A percentile compares a stretch with the other conserved stretches of the same genome.
phyloP scores from a whole-genome alignment of 2,797 vertebrate species.

The Scolopax bukidnonensis region DNA sequence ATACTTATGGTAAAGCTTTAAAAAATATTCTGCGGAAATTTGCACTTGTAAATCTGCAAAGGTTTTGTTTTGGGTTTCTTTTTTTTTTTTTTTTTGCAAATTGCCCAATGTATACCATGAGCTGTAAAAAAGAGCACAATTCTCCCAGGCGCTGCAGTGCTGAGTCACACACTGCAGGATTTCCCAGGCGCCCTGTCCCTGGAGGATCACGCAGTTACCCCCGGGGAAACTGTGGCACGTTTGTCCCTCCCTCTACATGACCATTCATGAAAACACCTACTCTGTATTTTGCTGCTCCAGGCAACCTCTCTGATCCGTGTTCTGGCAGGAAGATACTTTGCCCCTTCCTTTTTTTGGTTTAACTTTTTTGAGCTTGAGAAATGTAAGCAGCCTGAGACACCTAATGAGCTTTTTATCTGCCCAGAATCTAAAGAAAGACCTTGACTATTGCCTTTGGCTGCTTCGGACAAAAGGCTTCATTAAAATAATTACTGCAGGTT shows the following conservation, averaged over 20 bases:
- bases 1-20: neutral
- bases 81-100: neutral
- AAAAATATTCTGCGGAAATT: neutral
- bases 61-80: neutral
- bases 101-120: neutral
- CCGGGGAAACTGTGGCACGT: neutral
- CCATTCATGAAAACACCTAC: slow-evolving; percentile 53
- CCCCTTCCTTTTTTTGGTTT: neutral
- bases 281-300: slow-evolving; percentile 15
- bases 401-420: neutral
- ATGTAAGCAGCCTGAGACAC: neutral
- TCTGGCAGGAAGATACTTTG: neutral
- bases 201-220: neutral
- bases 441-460: neutral
- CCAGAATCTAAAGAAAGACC: neutral
- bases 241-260: slow-evolving; percentile 39
- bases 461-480: neutral
- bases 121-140: neutral
- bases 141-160: neutral
- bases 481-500: neutral
- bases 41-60: neutral
- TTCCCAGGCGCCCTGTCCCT: neutral
- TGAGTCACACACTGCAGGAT: slow-evolving; percentile 21
- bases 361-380: neutral
- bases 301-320: neutral